Base-by-base conservation (phyloP, 2,113 vertebrate genomes). In the Forbesichthys agassizii region DNA sequence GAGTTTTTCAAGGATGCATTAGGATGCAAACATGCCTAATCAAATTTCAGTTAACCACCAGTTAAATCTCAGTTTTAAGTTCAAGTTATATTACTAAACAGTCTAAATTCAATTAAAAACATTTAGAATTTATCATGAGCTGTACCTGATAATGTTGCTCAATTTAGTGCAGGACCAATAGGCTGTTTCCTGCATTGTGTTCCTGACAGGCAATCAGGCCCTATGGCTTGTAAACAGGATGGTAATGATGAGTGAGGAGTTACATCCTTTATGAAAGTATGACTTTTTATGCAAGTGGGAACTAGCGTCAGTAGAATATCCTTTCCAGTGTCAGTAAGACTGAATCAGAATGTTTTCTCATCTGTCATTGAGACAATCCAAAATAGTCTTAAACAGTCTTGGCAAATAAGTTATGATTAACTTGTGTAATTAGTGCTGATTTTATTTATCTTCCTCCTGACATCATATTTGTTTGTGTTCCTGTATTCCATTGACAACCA, bases 181-280 rank as follows among this genome's bases (percentile, higher is more conserved):
- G 85, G 83, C 86, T 89, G 83, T 89, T 92, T 92, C 90, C 89
- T 91, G 86, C 78, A 56, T 60, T 64, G 69, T 88, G 91, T 92
- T 92, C 89, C 90, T 88, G 89, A 90, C 78, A 80, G 83, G 86
- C 82, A 89, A 87, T 88, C 82, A 74, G 86, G 85, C 84, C 87
- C 86, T 82, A 84, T 72, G 77, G 86, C 86, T 86, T 62, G 89
- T 91, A 93, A 93, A 93, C 92, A 93, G 92, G 92, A 93, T 93
- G 89, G 87, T 86, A 88, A 84, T 82, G 87, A 81, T 90, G 90
- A 92, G 84, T 92, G 92, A 92, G 80, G 80, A 88, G 90, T 92
- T 91, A 91, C 89, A 88, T 93, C 90, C 92, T 91, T 81, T 78
- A 78, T 88, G 81, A 90, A 85, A 85, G 68, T 75, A 49, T 68